phyloP scores from a whole-genome alignment of 23 tunicate genomes.

The Oikopleura vanhoeffeni region DNA sequence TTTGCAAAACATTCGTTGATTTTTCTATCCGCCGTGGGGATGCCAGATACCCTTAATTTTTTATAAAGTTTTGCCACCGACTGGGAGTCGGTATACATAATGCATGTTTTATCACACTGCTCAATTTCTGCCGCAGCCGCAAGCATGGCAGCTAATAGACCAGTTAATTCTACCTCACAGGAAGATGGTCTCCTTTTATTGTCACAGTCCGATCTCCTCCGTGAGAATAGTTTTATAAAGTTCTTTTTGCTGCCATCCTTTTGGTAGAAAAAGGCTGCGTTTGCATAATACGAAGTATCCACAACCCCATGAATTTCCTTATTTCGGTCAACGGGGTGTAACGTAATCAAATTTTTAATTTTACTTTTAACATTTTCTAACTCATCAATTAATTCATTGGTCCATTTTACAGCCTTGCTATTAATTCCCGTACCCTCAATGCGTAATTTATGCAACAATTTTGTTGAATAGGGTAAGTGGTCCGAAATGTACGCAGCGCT shows the following conservation, averaged over 20 bases:
- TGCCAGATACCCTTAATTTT: not conserved
- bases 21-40: no score
- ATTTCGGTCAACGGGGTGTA: not conserved
- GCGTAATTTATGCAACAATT: no score
- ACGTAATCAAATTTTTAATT: no score
- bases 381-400: not conserved
- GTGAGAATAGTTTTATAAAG: no score
- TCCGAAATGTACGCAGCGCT: no score
- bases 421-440: no score
- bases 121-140: no score
- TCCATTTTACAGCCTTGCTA: not conserved
- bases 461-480: no score
- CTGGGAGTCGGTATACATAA: not conserved
- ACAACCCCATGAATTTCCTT: not conserved
- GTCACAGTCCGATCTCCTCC: not conserved
- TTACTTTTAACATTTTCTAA: not conserved
- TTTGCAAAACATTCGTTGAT: not conserved
- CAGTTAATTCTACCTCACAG: not conserved
- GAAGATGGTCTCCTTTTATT: not conserved
- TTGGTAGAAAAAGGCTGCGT: not conserved
- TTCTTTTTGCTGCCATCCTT: not conserved
- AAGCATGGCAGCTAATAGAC: no score
- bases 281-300: no score
- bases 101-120: not conserved
- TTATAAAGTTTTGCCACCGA: no score